These are phyloP conservation scores for Danio jaintianensis DNA, from an alignment of 2,797 vertebrate genomes.

Conservation along the genomic window DNA sequence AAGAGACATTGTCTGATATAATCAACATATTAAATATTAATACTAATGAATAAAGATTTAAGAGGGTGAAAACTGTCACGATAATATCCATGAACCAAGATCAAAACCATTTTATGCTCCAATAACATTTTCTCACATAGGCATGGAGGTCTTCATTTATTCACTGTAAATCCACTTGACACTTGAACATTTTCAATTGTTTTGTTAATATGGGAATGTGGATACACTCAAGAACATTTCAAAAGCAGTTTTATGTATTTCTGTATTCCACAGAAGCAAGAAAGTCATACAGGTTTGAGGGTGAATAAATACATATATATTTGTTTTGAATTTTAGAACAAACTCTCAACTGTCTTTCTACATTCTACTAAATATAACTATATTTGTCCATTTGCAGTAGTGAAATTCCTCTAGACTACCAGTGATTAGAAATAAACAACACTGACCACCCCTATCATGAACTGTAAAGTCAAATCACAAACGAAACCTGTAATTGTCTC, in stretches of 20 bases:
- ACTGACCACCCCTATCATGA: not conserved
- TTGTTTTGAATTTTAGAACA: too few species aligned
- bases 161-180: not conserved
- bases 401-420: not conserved
- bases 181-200: not conserved
- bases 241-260: not conserved
- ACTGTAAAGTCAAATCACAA: constrained; percentile 57
- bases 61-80: constrained; percentile 21
- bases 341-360: not conserved
- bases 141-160: not conserved
- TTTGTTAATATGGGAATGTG: not conserved
- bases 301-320: too few species aligned
- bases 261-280: too few species aligned
- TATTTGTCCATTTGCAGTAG: not conserved
- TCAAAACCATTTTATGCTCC: constrained; percentile 6
- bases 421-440: not conserved
- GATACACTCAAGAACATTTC: not conserved
- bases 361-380: not conserved
- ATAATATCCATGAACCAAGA: constrained; percentile 18
- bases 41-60: not conserved
- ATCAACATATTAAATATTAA: constrained; percentile 15
- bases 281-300: too few species aligned
- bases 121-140: not conserved
- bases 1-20: not conserved
- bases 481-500: constrained; percentile 76